Evolutionary conservation across 2,888 invertebrate species (phyloP).

Genomic region (Nudaria mundana): DNA sequence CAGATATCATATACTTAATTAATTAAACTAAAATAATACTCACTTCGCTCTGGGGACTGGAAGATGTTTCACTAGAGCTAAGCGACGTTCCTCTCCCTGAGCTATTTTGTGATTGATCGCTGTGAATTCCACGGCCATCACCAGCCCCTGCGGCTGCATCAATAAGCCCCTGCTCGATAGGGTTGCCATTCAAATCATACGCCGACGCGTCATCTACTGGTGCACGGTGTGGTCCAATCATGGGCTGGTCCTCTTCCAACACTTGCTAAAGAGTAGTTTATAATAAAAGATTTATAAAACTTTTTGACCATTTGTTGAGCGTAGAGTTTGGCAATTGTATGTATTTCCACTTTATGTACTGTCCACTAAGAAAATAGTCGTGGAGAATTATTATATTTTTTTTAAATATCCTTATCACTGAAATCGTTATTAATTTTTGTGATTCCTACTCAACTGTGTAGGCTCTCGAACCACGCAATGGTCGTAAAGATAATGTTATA

Average conservation of each 20-base stretch:
- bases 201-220: slow-evolving; percentile 37
- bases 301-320: too few species aligned
- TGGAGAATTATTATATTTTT: too few species aligned
- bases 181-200: slow-evolving; percentile 56
- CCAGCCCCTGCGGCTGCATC: slow-evolving; percentile 63
- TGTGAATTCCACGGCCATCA: slow-evolving; percentile 71
- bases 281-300: too few species aligned
- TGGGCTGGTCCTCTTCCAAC: slow-evolving; percentile 28
- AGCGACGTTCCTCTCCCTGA: slow-evolving; percentile 66
- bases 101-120: slow-evolving; percentile 67
- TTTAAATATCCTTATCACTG: too few species aligned
- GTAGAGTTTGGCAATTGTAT: too few species aligned
- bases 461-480: too few species aligned
- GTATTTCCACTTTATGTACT: too few species aligned
- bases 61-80: slow-evolving; percentile 60
- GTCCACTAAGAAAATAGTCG: too few species aligned
- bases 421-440: too few species aligned
- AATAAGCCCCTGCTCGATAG: slow-evolving; percentile 38
- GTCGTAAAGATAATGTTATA: not conserved
- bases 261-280: slow-evolving; percentile 9
- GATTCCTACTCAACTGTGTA: too few species aligned
- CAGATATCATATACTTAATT: too few species aligned
- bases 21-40: too few species aligned
- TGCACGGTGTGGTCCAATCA: slow-evolving; percentile 22
- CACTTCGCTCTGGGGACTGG: slow-evolving; percentile 60